Evolutionary conservation across 2,797 vertebrate species (phyloP), one percentile per base, ranked within the genome.

Genomic region (Poecilia gillii): DNA sequence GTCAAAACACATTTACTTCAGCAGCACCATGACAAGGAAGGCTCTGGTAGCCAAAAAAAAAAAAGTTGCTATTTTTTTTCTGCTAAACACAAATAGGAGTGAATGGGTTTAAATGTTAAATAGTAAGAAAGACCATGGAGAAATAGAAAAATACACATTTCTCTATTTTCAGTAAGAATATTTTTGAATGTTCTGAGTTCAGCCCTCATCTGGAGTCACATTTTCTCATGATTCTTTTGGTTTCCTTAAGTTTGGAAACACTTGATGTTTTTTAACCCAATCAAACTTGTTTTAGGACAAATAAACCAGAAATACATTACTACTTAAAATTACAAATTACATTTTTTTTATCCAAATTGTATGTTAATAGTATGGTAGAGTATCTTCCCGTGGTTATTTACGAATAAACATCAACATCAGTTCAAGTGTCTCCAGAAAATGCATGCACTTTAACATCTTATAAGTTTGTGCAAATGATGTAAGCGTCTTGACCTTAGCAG

Each of bases 21-120:
- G 0, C 33, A 68, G 85, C 78, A 16, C 85, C 25, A 80, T 82
- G 76, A 86, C 86, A 79, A 84, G 79, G n/a, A 71, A 20, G 45
- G 14, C 39, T 70, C 33, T 81, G 64, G 74, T 74, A 75, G 2
- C 20, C 41, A 41, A 8, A 8, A 8, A 41, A 41, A 28, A 62
- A 80, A 73, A 59, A 78, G 70, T 83, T 31, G 0, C 36, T 66
- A 70, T 75, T 86, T 73, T 73, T 66, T 59, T 71, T 55, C 41
- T 78, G 39, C 75, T 45, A 3, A 39, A 76, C 41, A 75, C 51
- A 51, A 59, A 62, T 72, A 1, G 7, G 0, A 59, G 6, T 39
- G 66, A 71, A 20, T 20, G 4, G 16, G 14, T 36, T 43, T 64
- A 31, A 45, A 41, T 68, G 39, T 6, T 28, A 71, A 45, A 31